Conservation (phyloP, 2,797 vertebrate genomes). For the Caiman crocodilus region DNA sequence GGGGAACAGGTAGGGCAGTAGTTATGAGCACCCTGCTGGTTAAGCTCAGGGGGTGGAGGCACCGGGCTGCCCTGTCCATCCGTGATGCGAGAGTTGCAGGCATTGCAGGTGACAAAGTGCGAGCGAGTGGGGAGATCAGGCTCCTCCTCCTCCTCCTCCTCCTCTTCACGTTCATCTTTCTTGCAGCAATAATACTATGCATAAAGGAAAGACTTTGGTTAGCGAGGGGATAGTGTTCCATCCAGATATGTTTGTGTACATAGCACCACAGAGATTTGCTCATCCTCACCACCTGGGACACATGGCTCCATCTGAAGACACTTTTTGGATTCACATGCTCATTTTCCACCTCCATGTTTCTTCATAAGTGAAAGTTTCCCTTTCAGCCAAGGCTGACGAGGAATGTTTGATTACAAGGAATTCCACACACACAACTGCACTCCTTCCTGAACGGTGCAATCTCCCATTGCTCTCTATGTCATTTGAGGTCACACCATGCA, state of each 20-base stretch:
- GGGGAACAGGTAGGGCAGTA: slow-evolving; percentile 92
- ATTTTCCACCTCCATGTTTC: background rate
- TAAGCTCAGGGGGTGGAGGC: slow-evolving; percentile 76
- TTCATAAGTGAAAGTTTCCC: background rate
- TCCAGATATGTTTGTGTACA: background rate
- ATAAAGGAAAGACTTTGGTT: background rate
- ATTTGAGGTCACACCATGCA: too few relatives aligned
- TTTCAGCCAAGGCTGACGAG: background rate
- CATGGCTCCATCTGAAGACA: background rate
- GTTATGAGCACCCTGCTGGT: slow-evolving; percentile 74
- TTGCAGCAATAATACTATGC: slow-evolving; percentile 97
- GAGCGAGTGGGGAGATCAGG: slow-evolving; percentile 81
- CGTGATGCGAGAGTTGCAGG: slow-evolving; percentile 87
- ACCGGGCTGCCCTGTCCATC: slow-evolving; percentile 81
- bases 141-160: slow-evolving; percentile 84
- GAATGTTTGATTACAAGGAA: background rate
- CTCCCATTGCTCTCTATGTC: too few relatives aligned
- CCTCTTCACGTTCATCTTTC: slow-evolving; percentile 89
- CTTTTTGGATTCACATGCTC: background rate
- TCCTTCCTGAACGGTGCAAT: too few relatives aligned
- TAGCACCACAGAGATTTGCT: background rate
- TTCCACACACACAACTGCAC: background rate
- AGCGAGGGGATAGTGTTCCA: background rate
- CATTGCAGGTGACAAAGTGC: slow-evolving; percentile 88
- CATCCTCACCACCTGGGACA: background rate